Base-by-base conservation (phyloP, 2,888 invertebrate species). In the Copidosoma aretas region DNA sequence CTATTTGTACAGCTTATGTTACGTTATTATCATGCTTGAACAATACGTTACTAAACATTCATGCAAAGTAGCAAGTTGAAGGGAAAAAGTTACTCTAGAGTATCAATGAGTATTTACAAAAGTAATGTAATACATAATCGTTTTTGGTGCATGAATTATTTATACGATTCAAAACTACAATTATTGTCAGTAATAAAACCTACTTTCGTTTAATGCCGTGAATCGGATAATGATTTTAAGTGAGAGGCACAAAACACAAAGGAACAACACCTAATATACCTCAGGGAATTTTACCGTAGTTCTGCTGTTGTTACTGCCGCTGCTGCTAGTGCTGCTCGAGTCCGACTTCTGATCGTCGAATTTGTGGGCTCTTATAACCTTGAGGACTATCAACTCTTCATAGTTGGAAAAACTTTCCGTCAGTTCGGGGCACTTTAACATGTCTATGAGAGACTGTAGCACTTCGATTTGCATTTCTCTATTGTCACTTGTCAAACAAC, bases 331-430 rank as follows among this genome's bases (percentile, higher is more conserved):
- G 49, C 71, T 72, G n/a, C 71, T 69, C 61, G 75, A 70, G 68
- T 81, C 80, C 46, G 76, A 70, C 46, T 79, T 80, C 62, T 78
- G 80, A 39, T 83, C 83, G 67, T 83, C 82, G 51, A 78, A 78
- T 76, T 86, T 92, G 85, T 97, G 95, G 64, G 94, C 93, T 81
- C 93, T 91, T 75, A 98, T 89, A 17, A 98, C 92, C 84, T 93
- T 92, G 61, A 98, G 86, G 65, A 96, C 90, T 51, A 97, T 91
- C 65, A 98, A 88, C 86, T 98, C 98, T 66, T 94, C 91, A 86
- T 94, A 98, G 78, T 91, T 91, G 74, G 91, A 89, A 89, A 97
- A 97, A 75, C 91, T 90, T 69, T 90, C 87, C 54, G 93, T 86
- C 76, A 94, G 88, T 80, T 91, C 89, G 49, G 90, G 88, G 64